Conservation (phyloP, 2,797 vertebrate genomes). For the Microctenopoma stevenorrisi region DNA sequence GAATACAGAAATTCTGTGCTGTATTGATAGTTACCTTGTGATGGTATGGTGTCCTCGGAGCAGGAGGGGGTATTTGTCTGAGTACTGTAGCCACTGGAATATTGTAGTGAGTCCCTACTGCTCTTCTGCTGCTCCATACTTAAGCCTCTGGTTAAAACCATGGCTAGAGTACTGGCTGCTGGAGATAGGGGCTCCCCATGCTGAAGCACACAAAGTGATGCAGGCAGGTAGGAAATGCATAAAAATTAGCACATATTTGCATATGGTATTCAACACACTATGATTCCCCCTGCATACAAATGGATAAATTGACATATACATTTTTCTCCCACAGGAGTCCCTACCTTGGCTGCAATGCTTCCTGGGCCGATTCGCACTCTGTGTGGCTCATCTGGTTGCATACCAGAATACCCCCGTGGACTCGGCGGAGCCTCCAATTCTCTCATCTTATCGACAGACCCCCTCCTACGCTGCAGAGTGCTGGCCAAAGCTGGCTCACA, state of each 20-base stretch:
- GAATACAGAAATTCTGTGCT: not conserved
- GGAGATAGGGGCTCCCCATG: constrained; percentile 93
- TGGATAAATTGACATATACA: constrained; percentile 29
- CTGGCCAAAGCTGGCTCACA: constrained; percentile 87
- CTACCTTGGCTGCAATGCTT: constrained; percentile 89
- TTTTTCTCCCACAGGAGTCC: constrained; percentile 9
- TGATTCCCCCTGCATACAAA: constrained; percentile 6
- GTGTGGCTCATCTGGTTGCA: constrained; percentile 83
- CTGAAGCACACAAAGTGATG: constrained; percentile 70
- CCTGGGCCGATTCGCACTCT: constrained; percentile 86
- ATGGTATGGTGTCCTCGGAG: constrained; percentile 98
- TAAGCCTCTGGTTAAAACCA: constrained; percentile 96
- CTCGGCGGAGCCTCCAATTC: constrained; percentile 85
- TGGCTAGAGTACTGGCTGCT: constrained; percentile 93
- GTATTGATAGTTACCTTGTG: constrained; percentile 87
- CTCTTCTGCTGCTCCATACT: constrained; percentile 97
- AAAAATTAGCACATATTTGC: constrained; percentile 48
- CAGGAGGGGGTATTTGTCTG: constrained; percentile 98
- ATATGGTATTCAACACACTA: constrained; percentile 19
- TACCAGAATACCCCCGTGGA: constrained; percentile 74
- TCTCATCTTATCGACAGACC: constrained; percentile 88
- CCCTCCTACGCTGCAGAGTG: constrained; percentile 89
- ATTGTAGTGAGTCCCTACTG: constrained; percentile 97
- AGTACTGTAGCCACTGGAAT: constrained; percentile 97
- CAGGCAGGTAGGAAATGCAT: constrained; percentile 27